Evolutionary conservation across 1,140 invertebrate species (phyloP).

Genomic region (Papilio dardanus): DNA sequence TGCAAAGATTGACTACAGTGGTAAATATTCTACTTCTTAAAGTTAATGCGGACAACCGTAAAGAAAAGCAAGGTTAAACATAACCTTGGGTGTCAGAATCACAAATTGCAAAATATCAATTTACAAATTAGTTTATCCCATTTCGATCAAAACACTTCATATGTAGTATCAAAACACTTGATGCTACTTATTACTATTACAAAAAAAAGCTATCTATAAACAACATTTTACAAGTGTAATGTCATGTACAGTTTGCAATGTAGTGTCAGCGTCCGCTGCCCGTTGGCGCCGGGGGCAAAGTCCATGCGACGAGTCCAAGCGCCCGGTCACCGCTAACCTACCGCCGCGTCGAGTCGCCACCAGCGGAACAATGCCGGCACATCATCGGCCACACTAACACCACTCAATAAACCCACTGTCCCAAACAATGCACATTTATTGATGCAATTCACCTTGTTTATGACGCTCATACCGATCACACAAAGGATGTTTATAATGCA

Average conservation of each 20-base stretch:
- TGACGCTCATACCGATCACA: constrained; percentile 1
- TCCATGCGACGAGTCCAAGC: not conserved
- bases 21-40: too few relatives aligned
- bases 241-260: not conserved
- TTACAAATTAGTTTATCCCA: not conserved
- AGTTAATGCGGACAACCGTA: too few relatives aligned
- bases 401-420: constrained; percentile 28
- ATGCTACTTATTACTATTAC: constrained; percentile 7
- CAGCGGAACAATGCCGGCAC: constrained; percentile 6
- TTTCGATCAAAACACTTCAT: not conserved
- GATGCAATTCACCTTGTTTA: constrained; percentile 30
- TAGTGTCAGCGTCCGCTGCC: not conserved
- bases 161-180: too few relatives aligned
- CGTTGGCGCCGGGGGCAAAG: constrained; percentile 21
- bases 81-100: too few relatives aligned
- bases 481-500: constrained; percentile 30
- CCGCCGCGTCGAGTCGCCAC: not conserved
- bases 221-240: not conserved
- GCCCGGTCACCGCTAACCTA: not conserved
- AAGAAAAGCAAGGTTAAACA: too few relatives aligned
- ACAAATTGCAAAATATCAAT: too few relatives aligned
- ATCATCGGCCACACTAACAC: not conserved
- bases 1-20: too few relatives aligned
- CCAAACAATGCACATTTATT: constrained; percentile 19
- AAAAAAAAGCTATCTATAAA: not conserved